Evolutionary conservation across 1,140 invertebrate species (phyloP), one percentile per base, ranked within the genome.

Genomic region (Laodelphax striatellus): DNA sequence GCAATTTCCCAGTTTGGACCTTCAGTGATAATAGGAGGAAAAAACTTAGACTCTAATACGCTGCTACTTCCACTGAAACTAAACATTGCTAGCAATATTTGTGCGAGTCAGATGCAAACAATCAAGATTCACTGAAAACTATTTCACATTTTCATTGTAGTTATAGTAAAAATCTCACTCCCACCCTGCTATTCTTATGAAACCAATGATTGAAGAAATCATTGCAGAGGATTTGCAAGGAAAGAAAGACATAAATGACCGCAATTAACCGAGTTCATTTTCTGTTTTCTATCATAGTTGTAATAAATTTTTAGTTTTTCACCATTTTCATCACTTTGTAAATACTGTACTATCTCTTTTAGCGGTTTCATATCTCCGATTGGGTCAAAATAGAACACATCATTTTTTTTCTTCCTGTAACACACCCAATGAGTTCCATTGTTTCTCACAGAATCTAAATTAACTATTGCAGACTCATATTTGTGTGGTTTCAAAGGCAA

Each of bases 341-440:
- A 59, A 52, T 59, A 59, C 13, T 17, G 9, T 10, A 34, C 16
- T 17, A 59, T 16, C 34, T 59, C 57, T n/a, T 19, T 50, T 4
- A 52, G 57, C 9, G 44, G 57, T 34, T 34, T 59, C 10, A 59
- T 14, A 34, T 59, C 22, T 21, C 46, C 46, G 52, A 59, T 52
- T 38, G 44, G 50, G 21, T 59, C 57, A 52, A 59, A 62, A 42
- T 58, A 58, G 16, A 57, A 21, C n/a, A 62, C 46, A 28, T 52
- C n/a, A 41, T 24, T 16, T 17, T 42, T 53, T 13, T 55, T 21
- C 63, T 72, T 72, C 34, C 62, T 59, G 53, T 72, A 72, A n/a
- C 62, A 63, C 24, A 68, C 63, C 70, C 70, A 73, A 62, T 73
- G 69, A 9, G 67, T 72, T 1, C 69, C 68, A 31, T 46, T 42